Conservation (phyloP, 2,113 vertebrate genomes). For the human (Homo sapiens) region DNA sequence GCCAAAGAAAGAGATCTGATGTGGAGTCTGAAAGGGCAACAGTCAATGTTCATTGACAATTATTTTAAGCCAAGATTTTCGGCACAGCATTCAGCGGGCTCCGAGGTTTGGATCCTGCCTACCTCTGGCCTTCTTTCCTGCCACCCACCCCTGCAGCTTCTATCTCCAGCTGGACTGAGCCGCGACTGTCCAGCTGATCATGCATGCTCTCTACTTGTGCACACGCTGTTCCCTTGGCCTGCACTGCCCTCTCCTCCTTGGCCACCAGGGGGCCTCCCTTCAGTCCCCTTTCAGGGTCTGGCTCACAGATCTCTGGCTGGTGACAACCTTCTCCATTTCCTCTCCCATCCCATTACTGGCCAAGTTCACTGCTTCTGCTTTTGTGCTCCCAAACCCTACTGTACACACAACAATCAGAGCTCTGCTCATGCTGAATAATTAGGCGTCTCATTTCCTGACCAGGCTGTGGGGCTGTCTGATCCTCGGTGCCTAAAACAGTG, state of each 20-base stretch:
- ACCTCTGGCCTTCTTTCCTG: not conserved
- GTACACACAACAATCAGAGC: not conserved
- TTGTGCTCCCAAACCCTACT: not conserved
- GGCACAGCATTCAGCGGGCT: not conserved
- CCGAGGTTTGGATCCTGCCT: not conserved
- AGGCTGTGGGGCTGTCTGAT: not conserved
- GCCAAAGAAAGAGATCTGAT: not conserved
- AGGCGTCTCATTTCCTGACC: not conserved
- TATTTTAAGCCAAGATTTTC: not conserved
- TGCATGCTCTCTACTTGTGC: not conserved
- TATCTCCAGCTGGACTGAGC: not conserved
- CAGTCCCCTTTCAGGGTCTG: not conserved
- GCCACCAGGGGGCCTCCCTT: not conserved
- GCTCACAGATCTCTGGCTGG: not conserved
- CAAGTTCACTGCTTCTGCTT: not conserved
- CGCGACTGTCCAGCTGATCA: not conserved
- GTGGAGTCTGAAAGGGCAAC: not conserved
- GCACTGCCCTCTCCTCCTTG: not conserved
- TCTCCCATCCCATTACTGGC: not conserved
- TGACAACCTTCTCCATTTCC: not conserved
- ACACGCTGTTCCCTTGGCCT: not conserved
- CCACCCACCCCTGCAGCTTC: fast-evolving
- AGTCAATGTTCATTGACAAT: not conserved
- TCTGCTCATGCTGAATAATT: not conserved
- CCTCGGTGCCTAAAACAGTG: not conserved